Conservation (phyloP, 2,113 vertebrate genomes). For the Romanogobio albipinnatus region DNA sequence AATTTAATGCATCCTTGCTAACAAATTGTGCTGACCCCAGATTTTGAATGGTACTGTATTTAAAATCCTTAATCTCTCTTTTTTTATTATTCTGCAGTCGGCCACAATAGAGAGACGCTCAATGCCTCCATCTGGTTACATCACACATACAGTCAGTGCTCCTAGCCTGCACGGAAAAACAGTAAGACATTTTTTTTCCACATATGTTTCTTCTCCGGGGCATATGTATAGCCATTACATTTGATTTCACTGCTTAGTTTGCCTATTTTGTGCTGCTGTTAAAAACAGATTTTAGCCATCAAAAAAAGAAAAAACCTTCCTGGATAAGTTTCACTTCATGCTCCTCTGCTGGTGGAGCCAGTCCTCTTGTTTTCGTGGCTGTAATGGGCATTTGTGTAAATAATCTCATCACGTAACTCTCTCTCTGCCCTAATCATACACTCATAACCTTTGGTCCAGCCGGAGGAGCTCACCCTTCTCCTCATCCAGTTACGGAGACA, state of each 20-base stretch:
- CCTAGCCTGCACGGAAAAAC: slow-evolving; percentile 96
- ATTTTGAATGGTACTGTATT: too few relatives aligned
- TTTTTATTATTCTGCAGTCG: slow-evolving; percentile 72
- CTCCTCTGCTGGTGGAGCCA: background rate
- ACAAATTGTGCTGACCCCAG: too few relatives aligned
- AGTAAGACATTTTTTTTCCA: slow-evolving; percentile 72
- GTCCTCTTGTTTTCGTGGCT: background rate
- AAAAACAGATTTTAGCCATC: background rate
- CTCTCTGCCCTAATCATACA: slow-evolving; percentile 16
- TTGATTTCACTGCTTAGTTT: background rate
- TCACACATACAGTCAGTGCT: slow-evolving; percentile 94
- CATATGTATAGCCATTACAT: background rate
- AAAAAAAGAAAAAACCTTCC: background rate
- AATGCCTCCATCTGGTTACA: slow-evolving; percentile 90
- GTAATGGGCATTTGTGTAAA: background rate
- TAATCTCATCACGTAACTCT: slow-evolving; percentile 23
- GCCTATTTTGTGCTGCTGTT: background rate
- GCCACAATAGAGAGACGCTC: slow-evolving; percentile 87
- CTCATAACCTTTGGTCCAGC: slow-evolving; percentile 71
- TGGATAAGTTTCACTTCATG: background rate
- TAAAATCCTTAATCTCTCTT: background rate
- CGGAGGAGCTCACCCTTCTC: slow-evolving; percentile 94
- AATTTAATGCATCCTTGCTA: too few relatives aligned
- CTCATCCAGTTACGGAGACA: slow-evolving; percentile 94
- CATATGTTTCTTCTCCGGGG: background rate